Evolutionary conservation across 2,113 vertebrate genomes (phyloP).

Genomic region (Crypturellus undulatus): DNA sequence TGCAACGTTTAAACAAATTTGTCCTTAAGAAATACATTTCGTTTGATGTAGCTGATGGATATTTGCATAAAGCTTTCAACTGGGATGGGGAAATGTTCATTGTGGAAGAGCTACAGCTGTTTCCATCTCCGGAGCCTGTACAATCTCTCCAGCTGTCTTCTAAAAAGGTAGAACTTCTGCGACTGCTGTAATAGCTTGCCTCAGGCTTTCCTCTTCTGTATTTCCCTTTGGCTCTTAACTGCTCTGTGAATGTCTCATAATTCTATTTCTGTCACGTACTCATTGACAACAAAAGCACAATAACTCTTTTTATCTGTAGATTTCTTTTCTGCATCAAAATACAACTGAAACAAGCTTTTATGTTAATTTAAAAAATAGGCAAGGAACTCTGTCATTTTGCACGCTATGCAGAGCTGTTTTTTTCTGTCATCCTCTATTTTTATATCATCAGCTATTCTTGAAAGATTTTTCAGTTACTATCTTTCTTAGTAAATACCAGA

Average conservation of each 20-base stretch:
- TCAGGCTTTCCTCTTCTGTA: background rate
- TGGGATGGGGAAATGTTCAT: constrained; percentile 80
- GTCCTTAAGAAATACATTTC: constrained; percentile 2
- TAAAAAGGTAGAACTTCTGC: constrained; percentile 71
- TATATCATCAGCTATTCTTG: background rate
- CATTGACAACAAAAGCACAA: background rate
- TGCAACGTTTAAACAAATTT: background rate
- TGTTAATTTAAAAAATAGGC: background rate
- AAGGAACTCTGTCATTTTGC: background rate
- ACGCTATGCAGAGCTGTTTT: background rate
- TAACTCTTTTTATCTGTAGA: background rate
- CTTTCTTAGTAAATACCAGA: background rate
- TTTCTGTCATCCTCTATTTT: background rate
- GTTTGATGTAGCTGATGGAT: constrained; percentile 78
- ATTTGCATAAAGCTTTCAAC: constrained; percentile 82
- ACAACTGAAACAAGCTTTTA: background rate
- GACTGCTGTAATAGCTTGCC: background rate
- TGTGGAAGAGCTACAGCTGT: constrained; percentile 82
- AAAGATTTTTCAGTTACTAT: background rate
- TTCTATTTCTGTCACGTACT: background rate
- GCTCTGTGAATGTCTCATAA: background rate
- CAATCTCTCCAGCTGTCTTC: constrained; percentile 75
- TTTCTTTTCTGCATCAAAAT: background rate
- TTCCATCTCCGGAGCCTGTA: constrained; percentile 61
- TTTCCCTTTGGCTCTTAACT: background rate